Conservation (phyloP, 2,797 vertebrate species). For the Alcedo atthis region DNA sequence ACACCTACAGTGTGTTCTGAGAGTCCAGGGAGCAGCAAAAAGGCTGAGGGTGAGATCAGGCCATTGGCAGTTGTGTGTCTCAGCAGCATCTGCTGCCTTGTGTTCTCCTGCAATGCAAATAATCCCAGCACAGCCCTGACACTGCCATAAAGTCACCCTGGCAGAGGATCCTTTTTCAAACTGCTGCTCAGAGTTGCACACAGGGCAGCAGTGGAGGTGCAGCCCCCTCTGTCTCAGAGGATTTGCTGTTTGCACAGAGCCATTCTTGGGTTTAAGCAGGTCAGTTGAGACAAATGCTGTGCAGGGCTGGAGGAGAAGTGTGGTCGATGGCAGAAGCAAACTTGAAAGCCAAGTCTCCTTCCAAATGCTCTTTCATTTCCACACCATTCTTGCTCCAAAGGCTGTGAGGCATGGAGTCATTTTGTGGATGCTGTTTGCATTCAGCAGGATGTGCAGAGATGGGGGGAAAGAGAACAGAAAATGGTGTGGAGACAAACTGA, state of each 20-base stretch:
- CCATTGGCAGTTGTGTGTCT: background rate
- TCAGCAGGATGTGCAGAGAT: background rate
- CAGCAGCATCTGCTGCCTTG: background rate
- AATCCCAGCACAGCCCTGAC: background rate
- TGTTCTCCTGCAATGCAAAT: background rate
- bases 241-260: background rate
- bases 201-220: fast-evolving
- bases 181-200: background rate
- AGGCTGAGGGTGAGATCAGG: background rate
- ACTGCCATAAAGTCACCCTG: background rate
- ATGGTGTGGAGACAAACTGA: background rate
- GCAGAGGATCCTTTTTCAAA: background rate
- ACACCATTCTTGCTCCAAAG: background rate
- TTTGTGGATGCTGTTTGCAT: background rate
- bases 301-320: background rate
- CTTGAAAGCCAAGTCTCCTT: background rate
- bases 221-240: background rate
- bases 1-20: background rate
- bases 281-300: background rate
- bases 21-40: background rate
- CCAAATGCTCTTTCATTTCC: background rate
- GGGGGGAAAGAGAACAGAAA: background rate
- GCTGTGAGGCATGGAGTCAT: background rate
- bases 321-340: background rate
- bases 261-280: background rate